Evolutionary conservation across 2,888 invertebrate genomes (phyloP).

Genomic region (Orthosia gothica): DNA sequence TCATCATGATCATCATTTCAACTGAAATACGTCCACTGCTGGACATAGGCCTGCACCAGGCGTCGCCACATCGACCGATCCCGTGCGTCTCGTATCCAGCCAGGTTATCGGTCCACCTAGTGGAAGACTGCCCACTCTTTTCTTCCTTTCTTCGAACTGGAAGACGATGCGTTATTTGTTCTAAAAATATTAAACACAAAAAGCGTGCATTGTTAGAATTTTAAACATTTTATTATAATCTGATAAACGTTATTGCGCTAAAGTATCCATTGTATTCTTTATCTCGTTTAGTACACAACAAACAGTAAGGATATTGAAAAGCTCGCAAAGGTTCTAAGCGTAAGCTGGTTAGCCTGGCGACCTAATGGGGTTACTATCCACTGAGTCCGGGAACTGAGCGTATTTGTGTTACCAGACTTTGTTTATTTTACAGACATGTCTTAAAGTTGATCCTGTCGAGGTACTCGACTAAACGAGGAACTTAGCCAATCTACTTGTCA

Average conservation of each 20-base stretch:
- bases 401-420: constrained; percentile 55
- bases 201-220: constrained; percentile 16
- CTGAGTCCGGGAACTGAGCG: constrained; percentile 47
- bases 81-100: too few species aligned
- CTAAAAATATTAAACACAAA: not conserved
- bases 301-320: constrained; percentile 64
- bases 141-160: too few species aligned
- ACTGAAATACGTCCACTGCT: too few species aligned
- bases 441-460: constrained; percentile 40
- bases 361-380: constrained; percentile 64
- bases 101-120: too few species aligned
- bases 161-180: not conserved
- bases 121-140: too few species aligned
- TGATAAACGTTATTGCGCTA: constrained; percentile 19
- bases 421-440: constrained; percentile 51
- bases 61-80: too few species aligned
- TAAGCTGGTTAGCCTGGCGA: constrained; percentile 51
- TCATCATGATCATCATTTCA: too few species aligned
- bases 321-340: constrained; percentile 61
- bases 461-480: constrained; percentile 11
- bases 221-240: constrained; percentile 20
- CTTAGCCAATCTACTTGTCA: constrained; percentile 34
- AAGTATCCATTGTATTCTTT: constrained; percentile 33
- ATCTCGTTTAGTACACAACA: constrained; percentile 46
- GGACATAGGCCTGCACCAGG: too few species aligned